phyloP scores from a whole-genome alignment of 2,888 invertebrate genomes.

The Parapristionchus giblindavisi region DNA sequence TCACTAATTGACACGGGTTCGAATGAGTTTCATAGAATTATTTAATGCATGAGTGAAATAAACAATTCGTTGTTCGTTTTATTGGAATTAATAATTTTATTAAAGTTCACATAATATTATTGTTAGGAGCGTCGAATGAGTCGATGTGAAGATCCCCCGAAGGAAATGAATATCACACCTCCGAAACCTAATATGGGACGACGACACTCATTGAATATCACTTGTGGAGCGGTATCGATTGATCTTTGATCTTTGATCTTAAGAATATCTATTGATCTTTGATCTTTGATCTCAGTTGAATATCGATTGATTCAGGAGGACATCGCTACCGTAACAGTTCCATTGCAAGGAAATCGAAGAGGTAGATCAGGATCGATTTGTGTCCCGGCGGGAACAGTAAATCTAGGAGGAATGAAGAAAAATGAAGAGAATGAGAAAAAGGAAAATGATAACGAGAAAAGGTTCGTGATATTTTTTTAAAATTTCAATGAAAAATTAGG shows the following conservation, averaged over 20 bases:
- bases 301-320: background rate
- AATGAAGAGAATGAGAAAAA: constrained; percentile 2
- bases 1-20: too few species aligned
- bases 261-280: background rate
- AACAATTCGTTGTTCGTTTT: too few species aligned
- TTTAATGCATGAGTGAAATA: too few species aligned
- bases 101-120: too few species aligned
- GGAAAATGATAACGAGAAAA: background rate
- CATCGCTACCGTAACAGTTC: background rate
- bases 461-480: background rate
- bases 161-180: background rate
- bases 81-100: too few species aligned
- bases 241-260: background rate
- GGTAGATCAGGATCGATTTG: constrained; percentile 4
- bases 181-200: constrained; percentile 12
- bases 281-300: background rate
- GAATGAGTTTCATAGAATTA: too few species aligned
- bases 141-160: background rate
- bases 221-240: constrained; percentile 22
- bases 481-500: background rate
- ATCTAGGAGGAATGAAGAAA: constrained; percentile 6
- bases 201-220: constrained; percentile 17
- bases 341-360: background rate
- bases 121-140: constrained; percentile 9
- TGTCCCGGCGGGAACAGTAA: constrained; percentile 23